Conservation (phyloP, 2,797 vertebrate species). For the Channa striata region DNA sequence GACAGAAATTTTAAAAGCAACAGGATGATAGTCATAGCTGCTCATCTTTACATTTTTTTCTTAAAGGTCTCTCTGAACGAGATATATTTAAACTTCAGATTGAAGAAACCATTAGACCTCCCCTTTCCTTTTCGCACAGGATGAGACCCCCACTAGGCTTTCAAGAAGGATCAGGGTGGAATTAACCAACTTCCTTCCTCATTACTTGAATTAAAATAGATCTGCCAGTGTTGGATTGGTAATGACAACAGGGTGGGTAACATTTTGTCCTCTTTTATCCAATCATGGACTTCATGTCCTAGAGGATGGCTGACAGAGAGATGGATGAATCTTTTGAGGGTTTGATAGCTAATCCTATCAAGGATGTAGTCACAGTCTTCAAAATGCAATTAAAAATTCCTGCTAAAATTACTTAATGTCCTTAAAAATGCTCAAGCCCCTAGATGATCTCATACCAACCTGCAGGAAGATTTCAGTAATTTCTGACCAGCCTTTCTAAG, state of each 20-base stretch:
- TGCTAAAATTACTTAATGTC: conserved; percentile 66
- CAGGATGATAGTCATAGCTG: conserved; percentile 41
- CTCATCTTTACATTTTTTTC: conserved; percentile 41
- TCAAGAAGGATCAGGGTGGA: conserved; percentile 76
- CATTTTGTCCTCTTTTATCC: conserved; percentile 72
- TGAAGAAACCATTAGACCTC: conserved; percentile 71
- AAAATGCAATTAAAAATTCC: conserved; percentile 76
- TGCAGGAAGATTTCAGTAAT: conserved; percentile 23
- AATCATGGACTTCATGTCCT: conserved; percentile 72
- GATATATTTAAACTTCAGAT: conserved; percentile 74
- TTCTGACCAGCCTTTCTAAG: conserved; percentile 21
- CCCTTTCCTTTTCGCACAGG: conserved; percentile 54
- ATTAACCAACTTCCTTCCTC: conserved; percentile 80
- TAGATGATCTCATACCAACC: conserved; percentile 47
- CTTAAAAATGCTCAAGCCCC: conserved; percentile 60
- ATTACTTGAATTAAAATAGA: conserved; percentile 81
- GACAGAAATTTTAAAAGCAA: neutral
- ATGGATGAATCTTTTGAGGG: conserved; percentile 78
- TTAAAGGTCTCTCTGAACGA: conserved; percentile 53
- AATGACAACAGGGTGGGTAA: conserved; percentile 79
- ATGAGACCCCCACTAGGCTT: conserved; percentile 66
- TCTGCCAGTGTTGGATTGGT: conserved; percentile 68
- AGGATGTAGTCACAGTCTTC: conserved; percentile 73
- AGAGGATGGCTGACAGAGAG: conserved; percentile 77
- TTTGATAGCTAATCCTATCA: conserved; percentile 81